Percentiles rank a stretch among this genome's conserved stretches.
These are phyloP conservation scores for Bettongia penicillata DNA, from an alignment of 2,113 vertebrate genomes.

Conservation along the genomic window DNA sequence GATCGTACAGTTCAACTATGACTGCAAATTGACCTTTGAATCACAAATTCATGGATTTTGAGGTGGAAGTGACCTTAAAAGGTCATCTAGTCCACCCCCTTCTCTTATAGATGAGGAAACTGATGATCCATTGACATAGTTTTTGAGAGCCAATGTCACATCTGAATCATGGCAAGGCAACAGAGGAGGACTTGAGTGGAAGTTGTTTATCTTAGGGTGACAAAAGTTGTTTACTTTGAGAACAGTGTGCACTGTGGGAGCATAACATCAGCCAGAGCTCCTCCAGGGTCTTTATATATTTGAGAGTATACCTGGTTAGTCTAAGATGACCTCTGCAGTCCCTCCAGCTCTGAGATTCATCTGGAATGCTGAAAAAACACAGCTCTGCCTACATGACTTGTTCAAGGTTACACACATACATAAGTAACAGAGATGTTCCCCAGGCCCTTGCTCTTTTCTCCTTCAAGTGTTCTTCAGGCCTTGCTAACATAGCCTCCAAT, in stretches of 20 bases:
- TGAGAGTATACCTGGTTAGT: not conserved
- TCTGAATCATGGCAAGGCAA: too few species aligned
- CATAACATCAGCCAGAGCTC: not conserved
- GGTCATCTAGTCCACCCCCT: not conserved
- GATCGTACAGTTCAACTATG: not conserved
- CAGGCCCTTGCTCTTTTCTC: not conserved
- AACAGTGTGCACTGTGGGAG: not conserved
- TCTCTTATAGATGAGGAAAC: not conserved
- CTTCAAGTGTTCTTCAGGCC: not conserved
- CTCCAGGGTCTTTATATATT: not conserved
- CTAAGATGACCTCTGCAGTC: not conserved
- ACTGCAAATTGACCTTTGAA: not conserved
- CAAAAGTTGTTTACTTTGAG: not conserved
- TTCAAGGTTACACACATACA: not conserved
- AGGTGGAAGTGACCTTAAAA: not conserved
- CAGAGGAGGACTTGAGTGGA: not conserved
- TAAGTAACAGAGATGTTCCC: not conserved
- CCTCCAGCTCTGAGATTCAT: not conserved
- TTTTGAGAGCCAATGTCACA: not conserved
- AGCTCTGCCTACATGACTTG: not conserved
- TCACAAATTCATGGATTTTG: not conserved
- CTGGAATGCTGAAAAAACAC: not conserved
- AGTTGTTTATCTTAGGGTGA: not conserved
- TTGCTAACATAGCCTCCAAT: not conserved
- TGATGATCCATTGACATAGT: not conserved